Conservation (phyloP, 1,140 invertebrate genomes). For the Littorina saxatilis region DNA sequence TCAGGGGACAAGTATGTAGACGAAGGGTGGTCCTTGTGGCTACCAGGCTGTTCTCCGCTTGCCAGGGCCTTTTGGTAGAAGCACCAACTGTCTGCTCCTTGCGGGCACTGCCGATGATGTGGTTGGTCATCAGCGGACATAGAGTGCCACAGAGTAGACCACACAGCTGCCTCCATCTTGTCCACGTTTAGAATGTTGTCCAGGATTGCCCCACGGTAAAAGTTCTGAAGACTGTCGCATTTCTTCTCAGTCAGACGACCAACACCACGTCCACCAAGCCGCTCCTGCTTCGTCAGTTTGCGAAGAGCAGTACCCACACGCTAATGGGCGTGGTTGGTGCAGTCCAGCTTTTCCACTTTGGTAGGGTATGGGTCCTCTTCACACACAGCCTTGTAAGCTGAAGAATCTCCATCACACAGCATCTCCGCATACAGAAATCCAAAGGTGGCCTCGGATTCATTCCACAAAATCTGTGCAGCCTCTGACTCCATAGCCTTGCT, state of each 20-base stretch:
- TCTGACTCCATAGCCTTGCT: too few relatives aligned
- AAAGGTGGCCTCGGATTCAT: too few relatives aligned
- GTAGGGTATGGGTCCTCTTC: too few relatives aligned
- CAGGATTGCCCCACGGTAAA: background rate
- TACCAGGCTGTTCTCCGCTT: background rate
- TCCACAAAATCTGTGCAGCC: too few relatives aligned
- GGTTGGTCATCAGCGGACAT: background rate
- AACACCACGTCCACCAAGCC: background rate
- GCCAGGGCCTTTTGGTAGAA: constrained; percentile 5
- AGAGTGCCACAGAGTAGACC: background rate
- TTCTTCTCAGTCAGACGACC: background rate
- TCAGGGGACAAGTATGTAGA: background rate
- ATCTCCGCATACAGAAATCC: too few relatives aligned
- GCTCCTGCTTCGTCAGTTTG: background rate
- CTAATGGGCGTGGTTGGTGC: background rate
- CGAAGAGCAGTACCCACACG: background rate
- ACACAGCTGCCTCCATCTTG: constrained; percentile 27
- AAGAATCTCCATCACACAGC: too few relatives aligned
- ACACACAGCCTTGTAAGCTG: background rate
- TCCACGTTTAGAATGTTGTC: background rate
- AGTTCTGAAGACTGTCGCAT: background rate
- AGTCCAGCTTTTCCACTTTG: too few relatives aligned
- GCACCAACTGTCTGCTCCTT: background rate
- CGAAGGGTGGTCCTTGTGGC: constrained; percentile 8
- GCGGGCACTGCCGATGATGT: background rate